Percentiles rank a stretch among this genome's conserved stretches.
Conservation (phyloP, 2,113 vertebrate species). For the Pseudorhombus dupliciocellatus region DNA sequence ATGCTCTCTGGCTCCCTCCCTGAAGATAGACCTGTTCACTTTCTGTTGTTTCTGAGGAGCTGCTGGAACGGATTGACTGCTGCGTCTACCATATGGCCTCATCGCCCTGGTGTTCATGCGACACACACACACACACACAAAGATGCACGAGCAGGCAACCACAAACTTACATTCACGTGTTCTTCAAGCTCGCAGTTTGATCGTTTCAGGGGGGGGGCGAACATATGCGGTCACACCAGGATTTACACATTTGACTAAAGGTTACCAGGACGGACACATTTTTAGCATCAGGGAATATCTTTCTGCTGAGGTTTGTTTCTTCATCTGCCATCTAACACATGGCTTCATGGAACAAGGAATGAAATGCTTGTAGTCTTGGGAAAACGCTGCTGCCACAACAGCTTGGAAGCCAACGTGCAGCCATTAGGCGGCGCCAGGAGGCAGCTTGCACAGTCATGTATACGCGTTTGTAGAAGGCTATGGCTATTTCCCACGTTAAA, state of each 20-base stretch:
- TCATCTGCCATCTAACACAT: conserved; percentile 9
- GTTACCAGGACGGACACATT: conserved; percentile 9
- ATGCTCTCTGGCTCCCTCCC: conserved; percentile 52
- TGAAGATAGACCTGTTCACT: conserved; percentile 52
- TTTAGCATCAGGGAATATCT: background rate
- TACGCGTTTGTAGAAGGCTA: background rate
- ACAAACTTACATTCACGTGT: background rate
- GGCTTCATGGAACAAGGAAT: background rate
- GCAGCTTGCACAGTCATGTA: background rate
- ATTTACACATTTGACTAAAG: conserved; percentile 4
- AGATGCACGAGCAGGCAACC: background rate
- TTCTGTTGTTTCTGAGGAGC: conserved; percentile 49
- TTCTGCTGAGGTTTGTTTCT: background rate
- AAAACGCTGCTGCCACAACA: background rate
- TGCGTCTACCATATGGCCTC: conserved; percentile 56
- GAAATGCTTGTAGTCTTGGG: background rate
- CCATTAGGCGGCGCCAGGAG: background rate
- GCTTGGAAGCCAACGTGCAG: background rate
- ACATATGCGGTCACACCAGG: conserved; percentile 3
- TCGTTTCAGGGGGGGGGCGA: background rate
- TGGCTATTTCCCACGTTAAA: background rate
- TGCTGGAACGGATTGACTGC: conserved; percentile 55
- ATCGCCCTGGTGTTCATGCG: conserved; percentile 19
- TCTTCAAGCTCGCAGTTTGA: conserved; percentile 8
- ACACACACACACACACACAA: background rate